These are phyloP conservation scores for Argya squamiceps DNA, from an alignment of 2,797 vertebrate genomes.

Conservation along the genomic window DNA sequence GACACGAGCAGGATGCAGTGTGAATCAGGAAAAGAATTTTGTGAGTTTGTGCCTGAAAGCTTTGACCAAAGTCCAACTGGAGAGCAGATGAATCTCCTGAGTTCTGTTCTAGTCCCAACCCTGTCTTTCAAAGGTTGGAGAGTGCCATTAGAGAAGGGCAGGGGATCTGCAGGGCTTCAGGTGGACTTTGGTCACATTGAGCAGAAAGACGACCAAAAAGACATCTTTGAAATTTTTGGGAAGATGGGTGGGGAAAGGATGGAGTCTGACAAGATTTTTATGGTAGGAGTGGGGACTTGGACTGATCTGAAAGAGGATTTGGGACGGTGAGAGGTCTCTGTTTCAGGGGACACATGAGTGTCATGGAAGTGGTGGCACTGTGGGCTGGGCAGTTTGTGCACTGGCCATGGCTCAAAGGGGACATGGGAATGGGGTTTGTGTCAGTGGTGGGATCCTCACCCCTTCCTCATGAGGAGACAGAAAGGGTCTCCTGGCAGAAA, in stretches of 20 bases:
- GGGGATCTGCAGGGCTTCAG: neutral
- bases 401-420: rapidly evolving
- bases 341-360: neutral
- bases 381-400: too few relatives aligned
- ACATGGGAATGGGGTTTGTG: neutral
- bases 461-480: neutral
- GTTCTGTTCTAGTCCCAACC: neutral
- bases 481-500: neutral
- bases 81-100: neutral
- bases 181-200: neutral
- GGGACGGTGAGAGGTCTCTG: neutral
- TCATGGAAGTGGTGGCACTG: neutral
- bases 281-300: too few relatives aligned
- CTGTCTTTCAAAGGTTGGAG: neutral
- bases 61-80: neutral
- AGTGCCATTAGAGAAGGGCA: rapidly evolving
- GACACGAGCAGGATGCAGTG: neutral
- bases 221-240: neutral
- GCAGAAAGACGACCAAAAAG: neutral
- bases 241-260: neutral
- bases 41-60: neutral
- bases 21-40: neutral
- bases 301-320: rapidly evolving
- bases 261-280: neutral
- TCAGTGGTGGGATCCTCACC: neutral